phyloP scores from a whole-genome alignment of 2,113 vertebrate species.

The Notarius lentiginosus region DNA sequence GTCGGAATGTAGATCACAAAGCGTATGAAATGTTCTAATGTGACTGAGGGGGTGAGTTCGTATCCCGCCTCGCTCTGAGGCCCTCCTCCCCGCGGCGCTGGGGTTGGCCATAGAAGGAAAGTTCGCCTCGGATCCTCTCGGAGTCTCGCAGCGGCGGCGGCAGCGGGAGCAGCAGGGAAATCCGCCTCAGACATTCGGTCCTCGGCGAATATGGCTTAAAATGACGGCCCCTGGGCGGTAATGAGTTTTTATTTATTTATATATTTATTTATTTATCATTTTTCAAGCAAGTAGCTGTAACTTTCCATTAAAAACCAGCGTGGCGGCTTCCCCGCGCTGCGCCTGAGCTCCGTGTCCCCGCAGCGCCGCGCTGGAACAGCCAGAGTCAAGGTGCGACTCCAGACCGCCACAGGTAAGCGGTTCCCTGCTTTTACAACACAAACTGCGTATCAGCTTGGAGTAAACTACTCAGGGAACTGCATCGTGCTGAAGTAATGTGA shows the following conservation, averaged over 20 bases:
- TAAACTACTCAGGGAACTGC: background rate
- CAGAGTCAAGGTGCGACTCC: background rate
- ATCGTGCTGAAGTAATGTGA: background rate
- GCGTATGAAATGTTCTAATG: background rate
- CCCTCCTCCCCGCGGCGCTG: background rate
- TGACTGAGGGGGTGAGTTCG: background rate
- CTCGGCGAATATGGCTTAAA: background rate
- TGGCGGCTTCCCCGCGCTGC: background rate
- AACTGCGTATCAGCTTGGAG: background rate
- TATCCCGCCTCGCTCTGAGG: background rate
- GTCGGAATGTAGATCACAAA: background rate
- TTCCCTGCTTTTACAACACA: background rate
- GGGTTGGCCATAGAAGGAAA: constrained; percentile 51
- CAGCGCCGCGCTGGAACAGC: background rate
- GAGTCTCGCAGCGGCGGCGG: no score
- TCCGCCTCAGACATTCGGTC: no score
- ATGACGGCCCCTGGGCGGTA: background rate
- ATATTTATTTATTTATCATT: background rate
- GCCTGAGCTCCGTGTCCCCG: background rate
- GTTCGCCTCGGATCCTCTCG: background rate
- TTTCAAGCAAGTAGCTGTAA: background rate
- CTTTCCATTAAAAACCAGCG: background rate
- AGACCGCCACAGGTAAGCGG: background rate
- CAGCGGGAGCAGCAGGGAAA: background rate
- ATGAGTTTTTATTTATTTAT: no score